Percentiles rank a stretch among this genome's conserved stretches.
Evolutionary conservation across 2,797 vertebrate species (phyloP).

Genomic region (Melanotaenia trifasciata): DNA sequence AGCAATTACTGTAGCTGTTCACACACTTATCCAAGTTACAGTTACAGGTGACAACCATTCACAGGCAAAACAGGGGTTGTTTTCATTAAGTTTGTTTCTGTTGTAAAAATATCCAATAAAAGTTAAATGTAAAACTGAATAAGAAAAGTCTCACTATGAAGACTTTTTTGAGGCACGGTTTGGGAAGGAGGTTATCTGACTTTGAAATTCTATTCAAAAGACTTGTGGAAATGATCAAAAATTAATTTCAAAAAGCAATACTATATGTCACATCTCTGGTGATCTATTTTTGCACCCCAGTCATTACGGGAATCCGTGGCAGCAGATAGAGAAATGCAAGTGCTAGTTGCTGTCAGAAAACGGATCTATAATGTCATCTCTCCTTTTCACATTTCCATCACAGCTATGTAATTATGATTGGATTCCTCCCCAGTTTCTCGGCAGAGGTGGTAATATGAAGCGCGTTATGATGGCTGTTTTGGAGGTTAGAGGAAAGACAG

Average conservation of each 20-base stretch:
- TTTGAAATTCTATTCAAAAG: slow-evolving; percentile 38
- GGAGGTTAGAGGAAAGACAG: slow-evolving; percentile 81
- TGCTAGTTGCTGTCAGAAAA: slow-evolving; percentile 71
- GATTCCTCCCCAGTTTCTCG: slow-evolving; percentile 80
- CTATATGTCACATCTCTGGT: slow-evolving; percentile 29
- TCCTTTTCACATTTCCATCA: slow-evolving; percentile 80
- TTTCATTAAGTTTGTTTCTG: slow-evolving; percentile 8
- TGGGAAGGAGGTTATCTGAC: slow-evolving; percentile 6
- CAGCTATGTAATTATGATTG: slow-evolving; percentile 82
- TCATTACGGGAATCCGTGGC: slow-evolving; percentile 78
- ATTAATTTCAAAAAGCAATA: slow-evolving; percentile 38
- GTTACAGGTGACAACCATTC: background rate
- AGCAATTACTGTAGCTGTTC: slow-evolving; percentile 15
- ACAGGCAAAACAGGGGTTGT: background rate
- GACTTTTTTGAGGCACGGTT: background rate
- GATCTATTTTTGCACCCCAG: slow-evolving; percentile 74
- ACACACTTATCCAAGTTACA: slow-evolving; percentile 3
- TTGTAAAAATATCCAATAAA: background rate
- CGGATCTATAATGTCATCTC: slow-evolving; percentile 80
- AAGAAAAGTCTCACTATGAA: background rate
- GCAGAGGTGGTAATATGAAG: slow-evolving; percentile 79
- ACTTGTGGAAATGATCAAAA: slow-evolving; percentile 51
- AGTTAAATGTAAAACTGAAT: background rate
- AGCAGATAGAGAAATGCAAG: slow-evolving; percentile 68
- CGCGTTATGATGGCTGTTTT: slow-evolving; percentile 64